phyloP scores from a whole-genome alignment of 2,888 invertebrate species.

The Drosophila ustulata region DNA sequence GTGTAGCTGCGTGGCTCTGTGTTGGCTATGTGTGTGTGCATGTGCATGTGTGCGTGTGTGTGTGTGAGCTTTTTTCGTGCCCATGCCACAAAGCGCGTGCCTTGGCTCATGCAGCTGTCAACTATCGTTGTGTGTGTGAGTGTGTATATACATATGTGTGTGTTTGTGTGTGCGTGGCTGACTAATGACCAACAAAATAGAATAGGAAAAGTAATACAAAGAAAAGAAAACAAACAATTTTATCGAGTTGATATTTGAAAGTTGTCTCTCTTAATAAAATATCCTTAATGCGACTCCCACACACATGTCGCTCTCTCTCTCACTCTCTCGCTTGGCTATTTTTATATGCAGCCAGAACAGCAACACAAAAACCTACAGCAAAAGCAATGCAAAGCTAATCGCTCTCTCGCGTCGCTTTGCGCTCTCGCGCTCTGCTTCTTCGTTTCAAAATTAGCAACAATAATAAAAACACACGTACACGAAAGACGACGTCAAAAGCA shows the following conservation, averaged over 20 bases:
- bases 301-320: slow-evolving; percentile 8
- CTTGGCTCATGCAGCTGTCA: slow-evolving; percentile 55
- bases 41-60: slow-evolving; percentile 10
- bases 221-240: slow-evolving; percentile 12
- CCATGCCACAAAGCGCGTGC: slow-evolving; percentile 58
- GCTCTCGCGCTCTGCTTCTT: slow-evolving; percentile 23
- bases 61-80: slow-evolving; percentile 38
- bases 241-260: neutral
- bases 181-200: slow-evolving; percentile 28
- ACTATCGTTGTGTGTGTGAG: slow-evolving; percentile 25
- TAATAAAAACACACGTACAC: slow-evolving; percentile 55
- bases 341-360: slow-evolving; percentile 48
- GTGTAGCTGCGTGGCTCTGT: slow-evolving; percentile 1
- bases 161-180: slow-evolving; percentile 8
- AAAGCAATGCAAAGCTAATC: slow-evolving; percentile 18
- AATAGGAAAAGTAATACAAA: neutral
- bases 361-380: slow-evolving; percentile 7
- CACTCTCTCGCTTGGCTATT: slow-evolving; percentile 43
- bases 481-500: slow-evolving; percentile 18
- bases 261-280: slow-evolving; percentile 17
- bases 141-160: slow-evolving; percentile 5
- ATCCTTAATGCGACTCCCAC: slow-evolving; percentile 46
- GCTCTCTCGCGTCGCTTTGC: slow-evolving; percentile 24
- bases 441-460: slow-evolving; percentile 74
- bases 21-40: neutral